Conservation (phyloP, 2,113 vertebrate genomes). For the Xiphophorus couchianus region DNA sequence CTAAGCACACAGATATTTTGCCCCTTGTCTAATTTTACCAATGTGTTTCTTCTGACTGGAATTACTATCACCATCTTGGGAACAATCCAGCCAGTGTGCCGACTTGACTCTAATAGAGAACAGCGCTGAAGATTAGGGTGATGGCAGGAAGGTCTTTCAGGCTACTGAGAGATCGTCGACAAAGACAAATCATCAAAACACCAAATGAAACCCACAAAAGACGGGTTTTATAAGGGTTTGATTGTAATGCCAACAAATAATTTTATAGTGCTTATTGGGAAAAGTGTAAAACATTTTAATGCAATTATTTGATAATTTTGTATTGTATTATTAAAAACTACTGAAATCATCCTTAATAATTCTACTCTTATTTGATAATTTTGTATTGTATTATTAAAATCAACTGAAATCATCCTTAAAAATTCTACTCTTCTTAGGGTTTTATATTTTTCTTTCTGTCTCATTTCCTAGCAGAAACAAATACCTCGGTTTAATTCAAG, state of each 20-base stretch:
- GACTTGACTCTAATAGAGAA: not conserved
- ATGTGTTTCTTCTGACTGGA: not conserved
- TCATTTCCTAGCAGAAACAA: not conserved
- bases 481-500: not conserved
- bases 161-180: not conserved
- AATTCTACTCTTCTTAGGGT: too few species aligned
- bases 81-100: not conserved
- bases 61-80: not conserved
- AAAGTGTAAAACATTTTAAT: too few species aligned
- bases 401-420: too few species aligned
- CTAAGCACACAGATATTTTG: not conserved
- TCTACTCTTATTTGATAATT: too few species aligned
- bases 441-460: not conserved
- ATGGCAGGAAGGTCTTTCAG: not conserved
- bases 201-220: not conserved
- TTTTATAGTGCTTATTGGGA: too few species aligned
- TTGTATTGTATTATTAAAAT: too few species aligned
- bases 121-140: not conserved
- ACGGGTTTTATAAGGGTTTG: not conserved
- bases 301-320: too few species aligned
- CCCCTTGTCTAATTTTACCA: not conserved
- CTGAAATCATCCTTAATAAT: too few species aligned
- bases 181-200: not conserved
- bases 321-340: too few species aligned
- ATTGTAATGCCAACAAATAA: not conserved